These are phyloP conservation scores for Ptilorrhoa leucosticta DNA, from an alignment of 2,113 vertebrate genomes.

Conservation along the genomic window DNA sequence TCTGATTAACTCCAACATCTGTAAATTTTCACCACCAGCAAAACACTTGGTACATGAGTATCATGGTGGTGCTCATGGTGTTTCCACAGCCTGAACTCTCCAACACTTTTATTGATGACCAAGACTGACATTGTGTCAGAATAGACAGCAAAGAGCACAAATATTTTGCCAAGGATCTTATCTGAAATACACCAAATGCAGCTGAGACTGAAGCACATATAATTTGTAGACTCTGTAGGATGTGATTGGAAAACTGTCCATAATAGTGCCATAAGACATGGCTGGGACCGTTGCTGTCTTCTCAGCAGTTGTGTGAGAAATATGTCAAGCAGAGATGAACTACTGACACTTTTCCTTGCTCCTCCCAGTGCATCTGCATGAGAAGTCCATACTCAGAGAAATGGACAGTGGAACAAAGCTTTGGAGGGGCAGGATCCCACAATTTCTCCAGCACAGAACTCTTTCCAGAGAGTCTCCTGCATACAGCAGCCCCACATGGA, in stretches of 20 bases:
- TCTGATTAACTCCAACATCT: not conserved
- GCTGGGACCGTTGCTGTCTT: not conserved
- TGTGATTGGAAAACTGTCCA: not conserved
- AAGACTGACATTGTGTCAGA: not conserved
- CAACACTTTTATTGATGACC: not conserved
- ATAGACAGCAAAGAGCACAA: not conserved
- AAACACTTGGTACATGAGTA: not conserved
- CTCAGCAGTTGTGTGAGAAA: not conserved
- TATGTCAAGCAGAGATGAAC: not conserved
- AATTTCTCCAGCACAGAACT: not conserved
- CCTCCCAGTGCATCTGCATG: not conserved
- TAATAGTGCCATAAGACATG: not conserved
- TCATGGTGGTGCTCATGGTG: not conserved
- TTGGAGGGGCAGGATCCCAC: not conserved
- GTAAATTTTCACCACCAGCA: not conserved
- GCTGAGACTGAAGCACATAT: not conserved
- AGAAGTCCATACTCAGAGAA: not conserved
- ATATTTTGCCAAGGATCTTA: not conserved
- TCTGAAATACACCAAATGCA: not conserved
- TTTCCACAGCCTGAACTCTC: not conserved
- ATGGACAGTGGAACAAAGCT: not conserved
- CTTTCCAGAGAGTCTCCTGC: not conserved
- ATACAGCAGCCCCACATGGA: accelerated
- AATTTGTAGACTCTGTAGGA: not conserved
- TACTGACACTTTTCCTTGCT: not conserved